Conservation (phyloP, 2,113 vertebrate species). For the Falcunculus frontatus region DNA sequence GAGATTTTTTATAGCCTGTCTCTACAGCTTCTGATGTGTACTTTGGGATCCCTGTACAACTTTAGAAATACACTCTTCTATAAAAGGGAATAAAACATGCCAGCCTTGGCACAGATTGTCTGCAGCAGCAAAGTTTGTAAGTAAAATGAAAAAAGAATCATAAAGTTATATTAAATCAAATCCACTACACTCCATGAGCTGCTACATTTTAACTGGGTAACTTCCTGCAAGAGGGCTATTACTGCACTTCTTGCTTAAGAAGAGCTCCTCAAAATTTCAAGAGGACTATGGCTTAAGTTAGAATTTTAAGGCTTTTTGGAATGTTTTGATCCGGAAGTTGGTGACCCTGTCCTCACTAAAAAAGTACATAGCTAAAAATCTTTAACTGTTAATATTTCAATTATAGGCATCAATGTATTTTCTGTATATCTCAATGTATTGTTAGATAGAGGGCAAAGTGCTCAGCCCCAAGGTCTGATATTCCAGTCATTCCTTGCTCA, state of each 20-base stretch:
- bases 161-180: neutral
- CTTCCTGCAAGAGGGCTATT: neutral
- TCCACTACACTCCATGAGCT: neutral
- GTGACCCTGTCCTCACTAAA: neutral
- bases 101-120: neutral
- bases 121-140: neutral
- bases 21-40: neutral
- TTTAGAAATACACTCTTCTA: neutral
- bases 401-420: neutral
- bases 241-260: neutral
- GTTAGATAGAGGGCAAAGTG: neutral
- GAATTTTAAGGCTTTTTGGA: neutral
- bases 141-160: neutral
- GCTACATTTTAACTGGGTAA: neutral
- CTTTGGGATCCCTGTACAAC: neutral
- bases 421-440: neutral
- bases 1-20: neutral
- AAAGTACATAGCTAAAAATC: neutral
- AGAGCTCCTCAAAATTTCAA: neutral
- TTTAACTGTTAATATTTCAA: neutral
- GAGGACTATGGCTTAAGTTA: neutral
- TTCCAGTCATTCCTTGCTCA: neutral
- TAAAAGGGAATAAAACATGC: constrained; percentile 14
- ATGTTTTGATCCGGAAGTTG: neutral
- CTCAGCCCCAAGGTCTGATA: neutral